Evolutionary conservation across 2,888 invertebrate species (phyloP).

Genomic region (Drosophila borealis): DNA sequence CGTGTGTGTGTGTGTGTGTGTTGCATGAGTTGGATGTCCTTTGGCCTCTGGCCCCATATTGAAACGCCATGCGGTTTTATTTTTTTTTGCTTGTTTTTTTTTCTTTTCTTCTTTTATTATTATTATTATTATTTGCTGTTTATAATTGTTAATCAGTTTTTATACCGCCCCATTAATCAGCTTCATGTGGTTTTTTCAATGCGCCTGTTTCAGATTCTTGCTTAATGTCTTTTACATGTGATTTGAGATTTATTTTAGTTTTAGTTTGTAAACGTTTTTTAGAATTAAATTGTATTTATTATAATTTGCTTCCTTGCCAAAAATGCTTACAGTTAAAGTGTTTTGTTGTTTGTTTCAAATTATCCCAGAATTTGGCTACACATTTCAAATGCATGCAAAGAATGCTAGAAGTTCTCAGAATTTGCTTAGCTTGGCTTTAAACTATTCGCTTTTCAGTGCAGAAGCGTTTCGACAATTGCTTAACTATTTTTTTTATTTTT

Average conservation of each 20-base stretch:
- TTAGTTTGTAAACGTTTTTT: slow-evolving; percentile 30
- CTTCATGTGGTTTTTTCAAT: slow-evolving; percentile 9
- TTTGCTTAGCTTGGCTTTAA: slow-evolving; percentile 64
- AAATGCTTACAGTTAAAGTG: slow-evolving; percentile 46
- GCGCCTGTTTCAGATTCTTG: slow-evolving; percentile 4
- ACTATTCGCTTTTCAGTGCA: slow-evolving; percentile 63
- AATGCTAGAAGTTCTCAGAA: slow-evolving; percentile 49
- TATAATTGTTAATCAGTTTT: slow-evolving; percentile 36
- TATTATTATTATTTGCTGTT: slow-evolving; percentile 38
- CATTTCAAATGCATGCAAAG: slow-evolving; percentile 74
- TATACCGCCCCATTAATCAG: slow-evolving; percentile 11
- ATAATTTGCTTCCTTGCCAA: slow-evolving; percentile 48
- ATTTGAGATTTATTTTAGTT: slow-evolving; percentile 26
- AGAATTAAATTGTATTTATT: slow-evolving; percentile 28
- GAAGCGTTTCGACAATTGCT: slow-evolving; percentile 61
- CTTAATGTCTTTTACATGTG: slow-evolving; percentile 28
- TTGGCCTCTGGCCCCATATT: slow-evolving; percentile 49
- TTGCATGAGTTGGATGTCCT: slow-evolving; percentile 19
- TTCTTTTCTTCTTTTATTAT: slow-evolving; percentile 42
- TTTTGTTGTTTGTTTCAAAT: slow-evolving; percentile 17
- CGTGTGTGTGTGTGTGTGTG: slow-evolving; percentile 20
- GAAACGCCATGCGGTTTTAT: slow-evolving; percentile 59
- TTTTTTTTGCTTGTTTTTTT: slow-evolving; percentile 52
- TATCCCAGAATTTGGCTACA: slow-evolving; percentile 61
- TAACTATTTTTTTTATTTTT: slow-evolving; percentile 35